These are phyloP conservation scores for Cerastis leucographa DNA, from an alignment of 2,888 invertebrate genomes.

Conservation along the genomic window DNA sequence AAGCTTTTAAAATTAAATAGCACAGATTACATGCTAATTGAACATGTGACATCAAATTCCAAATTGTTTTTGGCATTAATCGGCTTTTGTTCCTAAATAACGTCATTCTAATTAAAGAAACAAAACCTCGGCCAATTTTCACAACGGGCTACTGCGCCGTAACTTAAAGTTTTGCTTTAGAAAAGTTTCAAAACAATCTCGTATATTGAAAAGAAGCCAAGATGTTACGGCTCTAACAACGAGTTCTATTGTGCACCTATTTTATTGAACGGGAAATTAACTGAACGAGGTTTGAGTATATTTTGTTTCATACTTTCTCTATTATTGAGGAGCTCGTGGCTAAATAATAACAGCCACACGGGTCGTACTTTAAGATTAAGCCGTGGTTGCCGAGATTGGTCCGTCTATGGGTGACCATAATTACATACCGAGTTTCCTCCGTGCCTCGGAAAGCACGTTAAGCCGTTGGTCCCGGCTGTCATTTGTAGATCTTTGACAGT, in stretches of 20 bases:
- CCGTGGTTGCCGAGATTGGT: too few relatives aligned
- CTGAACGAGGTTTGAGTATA: neutral
- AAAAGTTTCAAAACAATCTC: conserved; percentile 29
- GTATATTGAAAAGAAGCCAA: conserved; percentile 33
- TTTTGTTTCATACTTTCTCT: too few relatives aligned
- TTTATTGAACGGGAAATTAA: neutral
- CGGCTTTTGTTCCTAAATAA: neutral
- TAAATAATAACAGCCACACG: too few relatives aligned
- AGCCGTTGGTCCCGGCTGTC: too few relatives aligned
- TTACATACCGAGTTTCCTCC: too few relatives aligned
- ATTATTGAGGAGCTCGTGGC: too few relatives aligned
- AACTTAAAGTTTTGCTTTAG: neutral
- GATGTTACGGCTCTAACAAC: conserved; percentile 8
- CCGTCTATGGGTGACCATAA: too few relatives aligned
- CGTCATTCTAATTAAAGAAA: neutral
- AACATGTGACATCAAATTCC: neutral
- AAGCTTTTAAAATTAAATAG: too few relatives aligned
- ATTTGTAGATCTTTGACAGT: too few relatives aligned
- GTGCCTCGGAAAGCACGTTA: too few relatives aligned
- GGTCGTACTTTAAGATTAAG: too few relatives aligned
- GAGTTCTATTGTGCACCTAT: conserved; percentile 12
- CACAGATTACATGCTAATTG: too few relatives aligned
- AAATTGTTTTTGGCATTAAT: neutral
- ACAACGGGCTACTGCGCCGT: neutral
- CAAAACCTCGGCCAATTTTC: neutral